phyloP scores from a whole-genome alignment of 2,888 invertebrate genomes.

The Fragum whitleyi region DNA sequence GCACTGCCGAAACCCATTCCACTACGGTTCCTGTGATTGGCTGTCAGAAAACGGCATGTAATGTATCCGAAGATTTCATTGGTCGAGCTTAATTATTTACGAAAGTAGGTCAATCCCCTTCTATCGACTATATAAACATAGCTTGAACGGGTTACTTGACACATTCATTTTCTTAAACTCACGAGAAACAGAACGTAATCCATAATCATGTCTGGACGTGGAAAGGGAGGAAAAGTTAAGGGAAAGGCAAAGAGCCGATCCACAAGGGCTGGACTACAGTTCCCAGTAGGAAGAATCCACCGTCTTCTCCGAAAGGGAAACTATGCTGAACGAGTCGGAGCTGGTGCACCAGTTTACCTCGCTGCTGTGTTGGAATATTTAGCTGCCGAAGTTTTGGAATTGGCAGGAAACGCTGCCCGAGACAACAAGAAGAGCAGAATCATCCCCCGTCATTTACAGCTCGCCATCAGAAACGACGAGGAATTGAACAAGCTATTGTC shows the following conservation, averaged over 20 bases:
- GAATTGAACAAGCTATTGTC: constrained; percentile 92
- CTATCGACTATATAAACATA: too few relatives aligned
- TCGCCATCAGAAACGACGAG: constrained; percentile 93
- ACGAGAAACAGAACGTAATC: too few relatives aligned
- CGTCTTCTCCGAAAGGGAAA: constrained; percentile 85
- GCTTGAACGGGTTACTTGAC: too few relatives aligned
- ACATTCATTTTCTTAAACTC: too few relatives aligned
- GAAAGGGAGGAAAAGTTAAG: constrained; percentile 85
- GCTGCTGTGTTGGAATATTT: constrained; percentile 86
- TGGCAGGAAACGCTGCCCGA: constrained; percentile 86
- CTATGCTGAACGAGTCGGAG: constrained; percentile 85
- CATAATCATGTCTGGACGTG: constrained; percentile 84
- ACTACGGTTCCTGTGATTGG: too few relatives aligned
- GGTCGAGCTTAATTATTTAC: not conserved
- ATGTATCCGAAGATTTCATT: not conserved
- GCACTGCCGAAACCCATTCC: too few relatives aligned
- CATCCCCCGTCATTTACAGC: constrained; percentile 91
- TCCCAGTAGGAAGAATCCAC: constrained; percentile 85
- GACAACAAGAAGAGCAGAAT: constrained; percentile 90
- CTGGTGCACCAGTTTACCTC: constrained; percentile 85
- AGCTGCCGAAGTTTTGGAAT: constrained; percentile 88
- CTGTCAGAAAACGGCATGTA: not conserved
- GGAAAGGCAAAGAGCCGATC: constrained; percentile 84
- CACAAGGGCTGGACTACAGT: constrained; percentile 84
- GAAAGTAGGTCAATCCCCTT: not conserved